These are phyloP conservation scores for Rhinichthys osculus DNA, from an alignment of 2,797 vertebrate genomes.

Conservation along the genomic window DNA sequence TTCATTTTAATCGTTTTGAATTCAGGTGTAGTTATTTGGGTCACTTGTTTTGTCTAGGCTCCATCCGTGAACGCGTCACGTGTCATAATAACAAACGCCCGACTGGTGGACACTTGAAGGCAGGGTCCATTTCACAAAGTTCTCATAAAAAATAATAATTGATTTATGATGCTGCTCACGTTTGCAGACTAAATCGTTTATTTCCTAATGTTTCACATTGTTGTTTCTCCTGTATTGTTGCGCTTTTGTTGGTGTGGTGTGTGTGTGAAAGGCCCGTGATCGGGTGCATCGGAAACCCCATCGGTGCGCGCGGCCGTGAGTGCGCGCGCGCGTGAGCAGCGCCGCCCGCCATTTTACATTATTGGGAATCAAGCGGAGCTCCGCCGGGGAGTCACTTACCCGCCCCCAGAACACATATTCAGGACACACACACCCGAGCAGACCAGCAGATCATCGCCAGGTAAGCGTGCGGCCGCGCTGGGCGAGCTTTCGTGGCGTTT, in stretches of 20 bases:
- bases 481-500: fast-evolving
- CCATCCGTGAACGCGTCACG: neutral
- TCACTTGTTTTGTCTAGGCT: neutral
- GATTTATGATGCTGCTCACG: neutral
- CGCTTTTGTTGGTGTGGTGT: neutral
- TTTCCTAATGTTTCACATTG: neutral
- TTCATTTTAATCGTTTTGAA: too few relatives aligned
- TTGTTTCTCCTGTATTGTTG: neutral
- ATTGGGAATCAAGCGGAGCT: constrained; percentile 77
- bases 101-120: too few relatives aligned
- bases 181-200: neutral
- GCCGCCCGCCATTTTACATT: constrained; percentile 90
- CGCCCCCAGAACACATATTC: constrained; percentile 54
- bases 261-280: constrained; percentile 66
- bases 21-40: neutral
- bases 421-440: constrained; percentile 64
- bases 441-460: constrained; percentile 58
- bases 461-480: constrained; percentile 54
- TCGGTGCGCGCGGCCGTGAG: constrained; percentile 65
- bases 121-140: neutral
- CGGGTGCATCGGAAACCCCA: constrained; percentile 77
- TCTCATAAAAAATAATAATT: neutral
- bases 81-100: neutral
- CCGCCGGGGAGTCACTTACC: constrained; percentile 61
- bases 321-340: constrained; percentile 78